A percentile compares a stretch with the other conserved stretches of the same genome.
phyloP scores from a whole-genome alignment of 2,888 invertebrate genomes.

The Lithosia quadra region DNA sequence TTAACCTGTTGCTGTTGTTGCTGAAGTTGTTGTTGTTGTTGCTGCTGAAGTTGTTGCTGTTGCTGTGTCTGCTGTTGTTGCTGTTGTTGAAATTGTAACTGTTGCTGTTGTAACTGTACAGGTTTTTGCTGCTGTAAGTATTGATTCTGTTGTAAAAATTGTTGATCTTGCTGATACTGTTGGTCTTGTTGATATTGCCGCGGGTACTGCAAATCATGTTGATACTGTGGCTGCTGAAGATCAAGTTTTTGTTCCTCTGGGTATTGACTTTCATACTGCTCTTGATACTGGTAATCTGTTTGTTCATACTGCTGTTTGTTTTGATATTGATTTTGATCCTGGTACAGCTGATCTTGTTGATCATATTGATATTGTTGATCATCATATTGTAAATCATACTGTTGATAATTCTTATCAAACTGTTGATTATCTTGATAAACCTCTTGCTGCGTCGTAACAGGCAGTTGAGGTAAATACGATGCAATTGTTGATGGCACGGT shows the following conservation, averaged over 20 bases:
- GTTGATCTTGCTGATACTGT: constrained; percentile 49
- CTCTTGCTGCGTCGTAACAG: constrained; percentile 71
- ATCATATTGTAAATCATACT: constrained; percentile 64
- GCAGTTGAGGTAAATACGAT: constrained; percentile 71
- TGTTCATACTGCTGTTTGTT: constrained; percentile 55
- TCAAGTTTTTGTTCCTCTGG: constrained; percentile 57
- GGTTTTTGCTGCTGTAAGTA: constrained; percentile 58
- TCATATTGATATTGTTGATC: constrained; percentile 57
- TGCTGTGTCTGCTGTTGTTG: constrained; percentile 65
- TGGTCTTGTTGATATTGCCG: constrained; percentile 59
- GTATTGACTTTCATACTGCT: constrained; percentile 57
- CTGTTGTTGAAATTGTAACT: constrained; percentile 56
- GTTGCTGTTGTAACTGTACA: constrained; percentile 49
- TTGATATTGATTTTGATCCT: constrained; percentile 46
- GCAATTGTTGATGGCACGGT: constrained; percentile 70
- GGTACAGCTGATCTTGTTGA: constrained; percentile 52
- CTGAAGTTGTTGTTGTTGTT: constrained; percentile 73
- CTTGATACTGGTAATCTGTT: constrained; percentile 50
- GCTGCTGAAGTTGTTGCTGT: constrained; percentile 65
- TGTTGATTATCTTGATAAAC: constrained; percentile 65
- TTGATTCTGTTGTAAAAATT: constrained; percentile 61
- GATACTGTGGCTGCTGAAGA: constrained; percentile 44
- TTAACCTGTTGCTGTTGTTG: constrained; percentile 74
- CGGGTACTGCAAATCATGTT: constrained; percentile 49
- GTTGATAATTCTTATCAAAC: constrained; percentile 68